phyloP scores from a whole-genome alignment of 2,888 invertebrate genomes.

The Arge pagana region DNA sequence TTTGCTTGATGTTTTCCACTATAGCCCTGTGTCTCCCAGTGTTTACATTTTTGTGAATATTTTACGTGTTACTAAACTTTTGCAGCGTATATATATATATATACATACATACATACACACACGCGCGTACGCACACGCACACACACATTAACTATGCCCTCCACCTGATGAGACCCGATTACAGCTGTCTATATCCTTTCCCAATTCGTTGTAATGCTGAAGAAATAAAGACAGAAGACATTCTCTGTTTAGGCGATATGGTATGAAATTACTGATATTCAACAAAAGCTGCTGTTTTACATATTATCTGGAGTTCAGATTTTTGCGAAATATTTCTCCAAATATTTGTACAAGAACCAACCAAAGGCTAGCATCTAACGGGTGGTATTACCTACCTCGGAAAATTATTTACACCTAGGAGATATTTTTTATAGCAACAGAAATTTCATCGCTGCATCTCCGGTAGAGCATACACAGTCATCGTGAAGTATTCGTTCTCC shows the following conservation, averaged over 20 bases:
- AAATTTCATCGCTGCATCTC: no score
- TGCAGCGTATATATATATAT: conserved; percentile 7
- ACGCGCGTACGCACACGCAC: no score
- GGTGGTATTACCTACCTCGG: no score
- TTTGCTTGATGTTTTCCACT: conserved; percentile 10
- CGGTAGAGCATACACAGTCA: no score
- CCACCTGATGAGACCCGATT: conserved; percentile 11
- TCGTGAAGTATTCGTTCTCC: no score
- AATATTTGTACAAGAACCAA: not conserved
- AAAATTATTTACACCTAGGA: no score
- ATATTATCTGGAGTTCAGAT: no score
- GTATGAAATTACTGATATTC: not conserved
- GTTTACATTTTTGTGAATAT: conserved; percentile 1
- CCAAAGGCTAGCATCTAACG: no score
- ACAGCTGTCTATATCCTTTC: conserved; percentile 21
- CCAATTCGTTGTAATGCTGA: not conserved
- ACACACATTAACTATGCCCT: conserved; percentile 15
- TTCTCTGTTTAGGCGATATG: not conserved
- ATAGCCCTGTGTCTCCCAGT: conserved; percentile 9
- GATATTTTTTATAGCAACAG: no score
- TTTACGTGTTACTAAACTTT: conserved; percentile 1
- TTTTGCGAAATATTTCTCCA: not conserved
- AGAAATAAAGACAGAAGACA: not conserved
- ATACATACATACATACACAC: conserved; percentile 1
- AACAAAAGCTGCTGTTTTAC: no score